Conservation (phyloP, 2,113 vertebrate species). For the Artemisiospiza belli region DNA sequence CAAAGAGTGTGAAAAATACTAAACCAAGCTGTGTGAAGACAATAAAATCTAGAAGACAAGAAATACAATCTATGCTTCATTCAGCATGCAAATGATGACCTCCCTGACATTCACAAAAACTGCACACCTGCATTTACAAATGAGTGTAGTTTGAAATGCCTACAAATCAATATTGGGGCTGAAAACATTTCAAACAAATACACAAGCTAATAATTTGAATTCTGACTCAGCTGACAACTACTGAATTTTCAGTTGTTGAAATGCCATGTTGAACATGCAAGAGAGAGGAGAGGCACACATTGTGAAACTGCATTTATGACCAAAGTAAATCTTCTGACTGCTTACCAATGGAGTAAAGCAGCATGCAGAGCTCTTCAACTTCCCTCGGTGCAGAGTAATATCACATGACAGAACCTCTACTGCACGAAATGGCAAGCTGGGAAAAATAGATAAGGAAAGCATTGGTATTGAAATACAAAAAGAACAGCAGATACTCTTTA, state of each 20-base stretch:
- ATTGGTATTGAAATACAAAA: slow-evolving; percentile 51
- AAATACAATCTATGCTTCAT: neutral
- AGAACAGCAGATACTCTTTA: slow-evolving; percentile 57
- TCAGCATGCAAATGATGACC: neutral
- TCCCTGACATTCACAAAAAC: neutral
- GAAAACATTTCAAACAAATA: neutral
- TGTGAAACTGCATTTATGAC: slow-evolving; percentile 8
- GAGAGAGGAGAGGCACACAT: neutral
- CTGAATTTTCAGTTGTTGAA: neutral
- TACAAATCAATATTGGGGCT: neutral
- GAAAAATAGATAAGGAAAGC: slow-evolving; percentile 64
- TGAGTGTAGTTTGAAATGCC: neutral
- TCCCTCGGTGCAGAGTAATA: neutral
- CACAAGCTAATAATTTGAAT: neutral
- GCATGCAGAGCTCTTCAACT: neutral
- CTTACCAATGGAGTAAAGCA: slow-evolving; percentile 9
- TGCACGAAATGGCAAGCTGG: slow-evolving; percentile 55
- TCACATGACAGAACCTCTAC: slow-evolving; percentile 55
- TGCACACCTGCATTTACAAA: neutral
- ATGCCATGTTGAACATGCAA: neutral
- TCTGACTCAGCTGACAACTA: neutral
- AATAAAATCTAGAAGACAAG: neutral
- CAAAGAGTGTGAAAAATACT: neutral
- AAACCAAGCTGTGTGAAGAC: neutral
- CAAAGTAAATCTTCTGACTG: slow-evolving; percentile 27